phyloP scores from a whole-genome alignment of 2,113 vertebrate species.

The Alligator sinensis region DNA sequence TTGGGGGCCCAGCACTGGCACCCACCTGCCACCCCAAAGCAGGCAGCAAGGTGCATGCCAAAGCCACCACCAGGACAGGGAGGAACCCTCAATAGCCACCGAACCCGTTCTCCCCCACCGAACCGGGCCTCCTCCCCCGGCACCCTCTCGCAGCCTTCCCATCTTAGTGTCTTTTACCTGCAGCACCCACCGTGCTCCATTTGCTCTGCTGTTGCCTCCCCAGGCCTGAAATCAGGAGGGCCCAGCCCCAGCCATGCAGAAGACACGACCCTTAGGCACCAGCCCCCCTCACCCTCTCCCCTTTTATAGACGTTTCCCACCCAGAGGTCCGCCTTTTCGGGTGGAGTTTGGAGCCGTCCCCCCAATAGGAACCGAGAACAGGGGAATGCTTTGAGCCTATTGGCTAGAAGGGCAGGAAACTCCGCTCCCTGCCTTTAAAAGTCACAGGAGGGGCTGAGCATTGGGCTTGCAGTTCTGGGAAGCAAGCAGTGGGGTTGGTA shows the following conservation, averaged over 20 bases:
- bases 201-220: background rate
- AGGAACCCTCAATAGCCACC: too few species aligned
- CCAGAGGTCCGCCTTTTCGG: background rate
- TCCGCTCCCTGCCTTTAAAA: background rate
- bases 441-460: too few species aligned
- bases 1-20: too few species aligned
- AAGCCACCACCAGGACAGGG: too few species aligned
- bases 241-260: background rate
- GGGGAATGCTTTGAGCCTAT: background rate
- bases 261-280: background rate
- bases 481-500: too few species aligned
- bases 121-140: background rate
- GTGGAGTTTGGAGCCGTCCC: background rate
- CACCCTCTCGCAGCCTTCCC: too few species aligned
- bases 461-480: too few species aligned
- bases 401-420: background rate
- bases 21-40: too few species aligned
- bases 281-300: rapidly evolving
- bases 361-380: background rate
- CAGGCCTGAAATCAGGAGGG: background rate
- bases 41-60: too few species aligned
- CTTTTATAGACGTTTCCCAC: background rate
- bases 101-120: too few species aligned
- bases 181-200: background rate
- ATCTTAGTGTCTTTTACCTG: background rate